phyloP scores from a whole-genome alignment of 1,140 invertebrate species.

The Drosophila setifemur region DNA sequence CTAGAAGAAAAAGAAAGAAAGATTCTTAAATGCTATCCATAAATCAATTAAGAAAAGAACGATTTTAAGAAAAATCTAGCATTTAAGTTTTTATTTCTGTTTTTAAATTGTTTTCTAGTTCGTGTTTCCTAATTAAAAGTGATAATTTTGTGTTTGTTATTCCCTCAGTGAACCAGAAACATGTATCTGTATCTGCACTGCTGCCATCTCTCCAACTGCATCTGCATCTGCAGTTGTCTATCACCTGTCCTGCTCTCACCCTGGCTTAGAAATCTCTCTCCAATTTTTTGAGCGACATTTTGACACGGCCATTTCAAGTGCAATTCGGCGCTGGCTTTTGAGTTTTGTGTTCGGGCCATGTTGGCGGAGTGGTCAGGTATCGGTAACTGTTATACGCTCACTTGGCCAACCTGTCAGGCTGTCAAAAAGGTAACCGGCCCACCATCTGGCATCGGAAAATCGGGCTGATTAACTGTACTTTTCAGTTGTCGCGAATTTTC shows the following conservation, averaged over 20 bases:
- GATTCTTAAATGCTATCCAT: neutral
- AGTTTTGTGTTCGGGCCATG: conserved; percentile 20
- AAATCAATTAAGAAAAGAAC: too few species aligned
- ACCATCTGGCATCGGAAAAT: conserved; percentile 21
- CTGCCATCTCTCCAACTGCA: conserved; percentile 29
- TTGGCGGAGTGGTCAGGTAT: conserved; percentile 26
- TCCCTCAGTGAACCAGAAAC: conserved; percentile 4
- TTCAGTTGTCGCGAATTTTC: neutral
- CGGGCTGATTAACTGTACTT: conserved; percentile 25
- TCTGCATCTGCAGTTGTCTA: conserved; percentile 40
- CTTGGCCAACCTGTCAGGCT: conserved; percentile 26
- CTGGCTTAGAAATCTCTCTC: neutral
- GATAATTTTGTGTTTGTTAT: too few species aligned
- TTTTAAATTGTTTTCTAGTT: neutral
- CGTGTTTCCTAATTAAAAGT: too few species aligned
- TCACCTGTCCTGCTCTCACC: conserved; percentile 11
- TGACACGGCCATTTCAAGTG: conserved; percentile 64
- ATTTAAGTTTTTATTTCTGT: neutral
- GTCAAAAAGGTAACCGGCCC: conserved; percentile 25
- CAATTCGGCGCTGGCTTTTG: conserved; percentile 52
- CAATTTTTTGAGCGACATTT: conserved; percentile 62
- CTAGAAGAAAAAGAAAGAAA: neutral
- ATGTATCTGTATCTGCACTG: conserved; percentile 17
- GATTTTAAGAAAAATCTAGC: too few species aligned
- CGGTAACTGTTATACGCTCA: conserved; percentile 16